Base-by-base conservation (phyloP, 2,797 vertebrate species). In the Champsocephalus gunnari region DNA sequence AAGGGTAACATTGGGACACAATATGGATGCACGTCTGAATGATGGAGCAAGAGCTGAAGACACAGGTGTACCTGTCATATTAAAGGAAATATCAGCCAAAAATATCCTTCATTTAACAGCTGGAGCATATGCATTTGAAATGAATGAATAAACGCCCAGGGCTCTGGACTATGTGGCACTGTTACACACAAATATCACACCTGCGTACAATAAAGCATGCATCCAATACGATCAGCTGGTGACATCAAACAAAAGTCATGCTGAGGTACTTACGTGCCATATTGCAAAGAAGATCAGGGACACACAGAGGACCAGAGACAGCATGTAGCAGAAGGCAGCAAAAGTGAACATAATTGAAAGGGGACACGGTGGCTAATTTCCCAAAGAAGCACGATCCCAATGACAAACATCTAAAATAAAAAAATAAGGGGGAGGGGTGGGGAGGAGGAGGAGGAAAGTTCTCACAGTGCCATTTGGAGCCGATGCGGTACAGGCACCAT, bases 311-410 rank as follows among this genome's bases (percentile, higher is more conserved):
- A 96, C 94, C 88, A 96, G 90, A 62, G 95, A 95, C 83, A 96
- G 94, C 95, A 96, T 95, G 87, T 96, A 96, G 89, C 95, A 96
- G 84, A 96, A 96, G 89, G 95, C 94, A 92, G 95, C 95, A 84
- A 96, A 96, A 85, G 95, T 95, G 91, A 96, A 95, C 94, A 96
- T 95, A 79, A 87, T 94, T 89, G 82, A 88, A 87, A 64, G n/a
- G 72, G 87, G 54, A 77, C 84, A 81, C 80, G 84, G 77, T 49
- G 78, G 74, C 86, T 73, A 53, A 82, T 85, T 78, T 75, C 88
- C 90, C 90, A 74, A 83, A 80, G 68, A 90, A 87, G 73, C 83
- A 48, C 84, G 67, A 84, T 73, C 79, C 87, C 57, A 19, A 73
- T 57, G 79, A 85, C 48, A 84, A 82, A 88, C 91, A 89, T 87